phyloP scores from a whole-genome alignment of 92 coral and sea anemone genomes.

The Heliopora coerulea region DNA sequence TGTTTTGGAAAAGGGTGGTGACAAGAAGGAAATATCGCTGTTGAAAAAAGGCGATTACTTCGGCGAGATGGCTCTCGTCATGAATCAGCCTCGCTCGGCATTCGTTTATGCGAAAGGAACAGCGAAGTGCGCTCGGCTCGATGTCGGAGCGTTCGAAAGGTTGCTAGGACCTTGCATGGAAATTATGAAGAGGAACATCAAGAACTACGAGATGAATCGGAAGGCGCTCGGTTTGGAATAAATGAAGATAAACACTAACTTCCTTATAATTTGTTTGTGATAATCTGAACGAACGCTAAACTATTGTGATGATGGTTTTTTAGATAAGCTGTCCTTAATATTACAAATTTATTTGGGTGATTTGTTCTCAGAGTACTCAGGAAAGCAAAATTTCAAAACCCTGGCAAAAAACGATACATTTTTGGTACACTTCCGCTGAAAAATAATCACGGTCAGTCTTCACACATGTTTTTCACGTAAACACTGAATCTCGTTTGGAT shows the following conservation, averaged over 20 bases:
- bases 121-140: conserved; percentile 76
- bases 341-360: background rate
- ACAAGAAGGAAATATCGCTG: conserved; percentile 71
- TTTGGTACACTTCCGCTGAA: too few relatives aligned
- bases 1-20: conserved; percentile 65
- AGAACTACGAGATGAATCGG: conserved; percentile 80
- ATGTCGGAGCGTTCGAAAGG: conserved; percentile 90
- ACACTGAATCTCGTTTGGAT: too few relatives aligned
- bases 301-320: conserved; percentile 8
- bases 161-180: conserved; percentile 96
- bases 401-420: too few relatives aligned
- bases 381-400: too few relatives aligned
- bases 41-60: conserved; percentile 76
- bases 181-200: conserved; percentile 91
- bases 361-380: background rate
- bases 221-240: conserved; percentile 78
- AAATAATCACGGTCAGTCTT: too few relatives aligned
- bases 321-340: conserved; percentile 15
- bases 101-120: conserved; percentile 77
- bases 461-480: too few relatives aligned
- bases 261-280: background rate
- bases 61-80: conserved; percentile 92
- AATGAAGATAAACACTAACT: background rate
- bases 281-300: background rate
- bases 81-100: conserved; percentile 95